Conservation (phyloP, 1,140 invertebrate species). For the Trichonephila inaurata region DNA sequence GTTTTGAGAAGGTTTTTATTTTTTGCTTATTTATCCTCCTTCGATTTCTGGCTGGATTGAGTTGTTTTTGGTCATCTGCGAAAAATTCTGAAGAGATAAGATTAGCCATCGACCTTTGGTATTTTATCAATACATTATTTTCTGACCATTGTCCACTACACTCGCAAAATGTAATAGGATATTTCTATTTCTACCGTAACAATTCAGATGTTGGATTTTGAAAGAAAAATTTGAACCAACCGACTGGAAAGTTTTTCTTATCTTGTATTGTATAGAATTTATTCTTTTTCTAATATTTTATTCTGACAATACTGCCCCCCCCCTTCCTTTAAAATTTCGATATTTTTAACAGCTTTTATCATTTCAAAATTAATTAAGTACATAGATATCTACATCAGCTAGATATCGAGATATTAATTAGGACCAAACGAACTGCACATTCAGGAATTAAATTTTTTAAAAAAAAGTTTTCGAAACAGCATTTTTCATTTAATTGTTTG, state of each 20-base stretch:
- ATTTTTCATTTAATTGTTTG: too few species aligned
- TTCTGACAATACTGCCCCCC: too few species aligned
- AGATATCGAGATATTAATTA: too few species aligned
- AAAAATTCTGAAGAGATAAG: constrained; percentile 24
- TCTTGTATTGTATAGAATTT: too few species aligned
- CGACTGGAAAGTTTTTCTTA: neutral
- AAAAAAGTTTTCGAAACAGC: too few species aligned
- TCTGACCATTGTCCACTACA: constrained; percentile 34
- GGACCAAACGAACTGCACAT: too few species aligned
- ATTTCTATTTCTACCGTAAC: constrained; percentile 18
- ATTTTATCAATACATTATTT: constrained; percentile 58
- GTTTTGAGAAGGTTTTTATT: neutral
- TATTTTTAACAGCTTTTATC: too few species aligned
- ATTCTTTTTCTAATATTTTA: too few species aligned
- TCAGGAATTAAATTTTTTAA: too few species aligned
- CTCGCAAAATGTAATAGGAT: neutral
- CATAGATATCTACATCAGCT: too few species aligned
- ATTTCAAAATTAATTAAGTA: too few species aligned
- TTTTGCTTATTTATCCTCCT: constrained; percentile 22
- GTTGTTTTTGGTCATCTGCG: neutral
- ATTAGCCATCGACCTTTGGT: constrained; percentile 37
- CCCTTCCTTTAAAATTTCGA: too few species aligned
- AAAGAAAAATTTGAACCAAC: neutral
- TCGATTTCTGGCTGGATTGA: neutral
- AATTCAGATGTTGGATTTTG: neutral